Conservation (phyloP, 2,113 vertebrate genomes). For the Scopus umbretta region DNA sequence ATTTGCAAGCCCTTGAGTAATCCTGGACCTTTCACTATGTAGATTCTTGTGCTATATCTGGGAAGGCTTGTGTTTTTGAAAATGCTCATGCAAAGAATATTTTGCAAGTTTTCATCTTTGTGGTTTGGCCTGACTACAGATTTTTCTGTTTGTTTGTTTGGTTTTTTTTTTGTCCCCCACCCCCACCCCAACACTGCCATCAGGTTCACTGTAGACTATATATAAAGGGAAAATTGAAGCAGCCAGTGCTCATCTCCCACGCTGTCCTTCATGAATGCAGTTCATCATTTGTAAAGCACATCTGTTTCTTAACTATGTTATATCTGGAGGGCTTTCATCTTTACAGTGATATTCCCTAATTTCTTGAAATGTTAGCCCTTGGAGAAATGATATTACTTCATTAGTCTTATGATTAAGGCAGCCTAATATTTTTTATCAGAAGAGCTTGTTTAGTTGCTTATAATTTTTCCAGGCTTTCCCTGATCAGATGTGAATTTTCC, state of each 20-base stretch:
- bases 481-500: not conserved
- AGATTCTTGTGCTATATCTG: not conserved
- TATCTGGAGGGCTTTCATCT: not conserved
- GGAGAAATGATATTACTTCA: not conserved
- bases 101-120: not conserved
- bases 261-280: not conserved
- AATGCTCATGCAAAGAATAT: not conserved
- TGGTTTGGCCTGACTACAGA: not conserved
- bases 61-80: not conserved
- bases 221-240: not conserved
- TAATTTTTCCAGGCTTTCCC: not conserved
- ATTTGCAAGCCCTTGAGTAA: not conserved
- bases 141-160: not conserved
- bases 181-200: not conserved
- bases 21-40: not conserved
- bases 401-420: not conserved
- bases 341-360: not conserved
- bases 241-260: not conserved
- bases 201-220: not conserved
- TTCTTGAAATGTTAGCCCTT: not conserved
- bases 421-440: not conserved
- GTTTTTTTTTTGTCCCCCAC: too few relatives aligned
- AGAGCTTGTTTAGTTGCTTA: not conserved
- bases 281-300: not conserved
- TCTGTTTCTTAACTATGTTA: not conserved